These are phyloP conservation scores for Chrysodeixis includens DNA, from an alignment of 2,888 invertebrate genomes.

Conservation along the genomic window DNA sequence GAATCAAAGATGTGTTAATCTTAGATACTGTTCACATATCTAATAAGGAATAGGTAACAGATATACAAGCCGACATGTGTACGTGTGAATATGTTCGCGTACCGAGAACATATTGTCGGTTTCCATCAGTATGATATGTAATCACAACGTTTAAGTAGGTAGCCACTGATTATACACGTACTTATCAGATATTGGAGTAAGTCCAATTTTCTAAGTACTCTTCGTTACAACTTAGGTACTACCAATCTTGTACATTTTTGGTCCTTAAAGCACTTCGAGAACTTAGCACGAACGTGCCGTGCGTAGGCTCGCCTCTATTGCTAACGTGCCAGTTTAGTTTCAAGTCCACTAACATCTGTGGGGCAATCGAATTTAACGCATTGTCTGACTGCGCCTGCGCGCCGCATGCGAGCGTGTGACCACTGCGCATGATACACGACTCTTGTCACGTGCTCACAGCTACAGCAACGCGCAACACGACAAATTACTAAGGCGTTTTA, in stretches of 20 bases:
- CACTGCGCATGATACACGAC: background rate
- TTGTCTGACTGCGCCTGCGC: background rate
- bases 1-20: slow-evolving; percentile 58
- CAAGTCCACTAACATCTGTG: background rate
- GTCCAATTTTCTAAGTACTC: slow-evolving; percentile 30
- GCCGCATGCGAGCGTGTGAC: background rate
- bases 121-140: slow-evolving; percentile 71
- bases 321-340: background rate
- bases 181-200: slow-evolving; percentile 28
- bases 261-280: slow-evolving; percentile 58
- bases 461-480: background rate
- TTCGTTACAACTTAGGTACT: slow-evolving; percentile 52
- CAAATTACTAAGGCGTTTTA: background rate
- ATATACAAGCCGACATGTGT: slow-evolving; percentile 36
- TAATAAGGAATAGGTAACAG: slow-evolving; percentile 8
- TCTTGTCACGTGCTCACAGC: background rate
- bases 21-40: slow-evolving; percentile 49
- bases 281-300: slow-evolving; percentile 5
- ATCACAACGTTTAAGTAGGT: slow-evolving; percentile 61
- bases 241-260: slow-evolving; percentile 60
- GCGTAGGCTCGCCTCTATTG: background rate
- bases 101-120: slow-evolving; percentile 46
- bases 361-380: background rate
- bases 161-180: slow-evolving; percentile 43
- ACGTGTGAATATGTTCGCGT: slow-evolving; percentile 45